Percentiles rank a stretch among this genome's conserved stretches.
Evolutionary conservation across 2,113 vertebrate species (phyloP).

Genomic region (Poecilia latipinna): DNA sequence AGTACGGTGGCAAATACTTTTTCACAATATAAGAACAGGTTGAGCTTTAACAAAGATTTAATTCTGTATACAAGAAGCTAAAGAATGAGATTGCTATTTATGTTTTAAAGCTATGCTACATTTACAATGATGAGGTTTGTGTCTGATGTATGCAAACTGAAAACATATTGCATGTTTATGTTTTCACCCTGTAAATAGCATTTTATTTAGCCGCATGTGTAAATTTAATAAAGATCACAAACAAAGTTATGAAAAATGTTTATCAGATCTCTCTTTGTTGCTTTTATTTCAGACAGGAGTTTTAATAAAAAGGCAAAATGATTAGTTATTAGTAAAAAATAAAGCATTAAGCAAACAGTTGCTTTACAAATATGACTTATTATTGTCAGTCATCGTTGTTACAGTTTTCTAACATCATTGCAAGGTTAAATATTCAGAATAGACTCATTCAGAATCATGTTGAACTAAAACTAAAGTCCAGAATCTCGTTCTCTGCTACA

Average conservation of each 20-base stretch:
- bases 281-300: neutral
- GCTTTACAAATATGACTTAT: neutral
- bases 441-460: neutral
- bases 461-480: neutral
- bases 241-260: constrained; percentile 5
- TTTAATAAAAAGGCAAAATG: neutral
- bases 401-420: neutral
- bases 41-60: neutral
- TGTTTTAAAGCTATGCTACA: neutral
- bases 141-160: neutral
- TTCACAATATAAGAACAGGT: too few relatives aligned
- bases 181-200: neutral
- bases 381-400: too few relatives aligned
- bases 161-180: neutral
- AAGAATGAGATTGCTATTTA: neutral
- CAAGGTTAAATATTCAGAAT: neutral
- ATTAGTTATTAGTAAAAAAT: neutral
- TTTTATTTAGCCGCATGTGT: neutral
- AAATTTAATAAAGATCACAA: neutral
- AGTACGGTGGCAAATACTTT: neutral
- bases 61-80: neutral
- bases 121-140: neutral
- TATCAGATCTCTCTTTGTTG: neutral
- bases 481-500: neutral
- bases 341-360: neutral